These are phyloP conservation scores for Isurus oxyrinchus DNA, from an alignment of 2,113 vertebrate genomes.

Conservation along the genomic window DNA sequence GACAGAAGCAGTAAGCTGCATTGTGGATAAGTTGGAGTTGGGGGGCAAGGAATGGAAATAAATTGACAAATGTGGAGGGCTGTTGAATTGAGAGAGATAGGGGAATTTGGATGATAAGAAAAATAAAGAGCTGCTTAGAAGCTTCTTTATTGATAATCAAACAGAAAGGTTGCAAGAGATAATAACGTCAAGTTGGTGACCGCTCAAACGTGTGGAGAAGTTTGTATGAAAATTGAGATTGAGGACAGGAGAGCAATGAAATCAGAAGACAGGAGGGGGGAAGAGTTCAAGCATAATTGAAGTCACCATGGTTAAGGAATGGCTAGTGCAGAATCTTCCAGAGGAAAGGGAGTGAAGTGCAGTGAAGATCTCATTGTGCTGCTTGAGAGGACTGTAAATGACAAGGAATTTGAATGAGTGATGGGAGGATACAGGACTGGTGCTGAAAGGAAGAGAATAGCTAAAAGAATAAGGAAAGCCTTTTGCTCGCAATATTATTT, in stretches of 20 bases:
- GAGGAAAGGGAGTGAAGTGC: background rate
- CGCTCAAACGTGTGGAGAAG: background rate
- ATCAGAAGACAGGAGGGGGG: background rate
- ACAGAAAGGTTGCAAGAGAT: background rate
- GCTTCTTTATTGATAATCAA: background rate
- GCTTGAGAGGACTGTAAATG: background rate
- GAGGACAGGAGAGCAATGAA: background rate
- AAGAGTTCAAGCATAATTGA: background rate
- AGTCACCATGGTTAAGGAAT: background rate
- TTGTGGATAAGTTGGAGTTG: background rate
- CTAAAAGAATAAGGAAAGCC: background rate
- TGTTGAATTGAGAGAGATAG: background rate
- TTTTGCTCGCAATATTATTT: background rate
- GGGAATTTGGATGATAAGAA: background rate
- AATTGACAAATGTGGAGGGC: background rate
- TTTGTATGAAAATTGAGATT: background rate
- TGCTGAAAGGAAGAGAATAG: background rate
- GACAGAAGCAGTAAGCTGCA: background rate
- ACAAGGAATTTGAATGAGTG: background rate
- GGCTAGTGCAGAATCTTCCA: background rate
- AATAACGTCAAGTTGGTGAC: background rate
- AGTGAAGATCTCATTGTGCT: background rate
- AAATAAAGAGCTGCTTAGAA: background rate
- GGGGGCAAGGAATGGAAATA: background rate
- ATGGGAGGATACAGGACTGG: background rate